Conservation (phyloP, 2,113 vertebrate genomes). For the Haliaeetus leucogaster region DNA sequence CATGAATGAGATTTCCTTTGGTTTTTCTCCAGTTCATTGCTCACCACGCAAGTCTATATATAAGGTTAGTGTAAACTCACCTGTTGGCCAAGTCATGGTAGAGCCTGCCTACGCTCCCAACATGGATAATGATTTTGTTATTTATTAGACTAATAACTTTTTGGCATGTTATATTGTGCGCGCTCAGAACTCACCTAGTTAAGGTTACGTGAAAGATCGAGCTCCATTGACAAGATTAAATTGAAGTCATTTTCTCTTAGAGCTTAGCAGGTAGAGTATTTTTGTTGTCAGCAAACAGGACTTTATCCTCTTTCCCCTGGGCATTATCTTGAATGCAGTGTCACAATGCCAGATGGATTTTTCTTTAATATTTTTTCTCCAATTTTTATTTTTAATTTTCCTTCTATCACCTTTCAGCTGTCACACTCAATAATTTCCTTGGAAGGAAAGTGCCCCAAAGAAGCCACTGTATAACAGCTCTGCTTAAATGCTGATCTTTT, state of each 20-base stretch:
- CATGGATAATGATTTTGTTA: slow-evolving; percentile 3
- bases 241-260: slow-evolving; percentile 44
- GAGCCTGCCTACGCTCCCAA: not conserved
- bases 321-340: slow-evolving; percentile 44
- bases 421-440: not conserved
- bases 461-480: not conserved
- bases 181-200: not conserved
- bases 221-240: slow-evolving; percentile 53
- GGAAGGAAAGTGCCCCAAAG: not conserved
- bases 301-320: slow-evolving; percentile 36
- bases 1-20: not conserved
- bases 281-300: slow-evolving; percentile 53
- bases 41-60: not conserved
- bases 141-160: slow-evolving; percentile 35
- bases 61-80: not conserved
- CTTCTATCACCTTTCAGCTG: slow-evolving; percentile 39
- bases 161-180: not conserved
- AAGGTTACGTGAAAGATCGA: slow-evolving; percentile 44
- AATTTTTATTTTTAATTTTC: slow-evolving; percentile 57
- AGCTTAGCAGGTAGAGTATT: not conserved
- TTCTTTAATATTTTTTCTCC: not conserved
- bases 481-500: not conserved
- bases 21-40: not conserved
- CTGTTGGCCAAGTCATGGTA: not conserved
- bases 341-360: slow-evolving; percentile 47